Conservation (phyloP, 1,140 invertebrate genomes). For the Medauroidea extradentata region DNA sequence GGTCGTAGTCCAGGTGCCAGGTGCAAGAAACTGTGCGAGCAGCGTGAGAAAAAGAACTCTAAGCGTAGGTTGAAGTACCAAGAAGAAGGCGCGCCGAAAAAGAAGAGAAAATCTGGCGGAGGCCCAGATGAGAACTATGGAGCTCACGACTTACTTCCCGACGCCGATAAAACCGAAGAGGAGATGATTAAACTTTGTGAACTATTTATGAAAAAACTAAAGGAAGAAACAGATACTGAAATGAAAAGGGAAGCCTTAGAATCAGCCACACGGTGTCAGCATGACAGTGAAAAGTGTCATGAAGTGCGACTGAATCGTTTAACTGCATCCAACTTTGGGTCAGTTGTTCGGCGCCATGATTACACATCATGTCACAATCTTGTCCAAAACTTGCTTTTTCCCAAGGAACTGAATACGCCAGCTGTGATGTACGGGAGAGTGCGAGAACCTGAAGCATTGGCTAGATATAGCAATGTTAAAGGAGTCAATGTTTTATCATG, state of each 20-base stretch:
- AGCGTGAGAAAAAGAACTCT: no score
- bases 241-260: not conserved
- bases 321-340: not conserved
- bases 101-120: no score
- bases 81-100: no score
- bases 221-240: no score
- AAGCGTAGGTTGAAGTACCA: no score
- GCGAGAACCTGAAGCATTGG: not conserved
- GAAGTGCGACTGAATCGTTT: not conserved
- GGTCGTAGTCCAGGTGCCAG: not conserved
- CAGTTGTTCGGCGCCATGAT: not conserved
- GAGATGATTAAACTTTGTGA: no score
- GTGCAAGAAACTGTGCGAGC: no score
- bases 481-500: not conserved
- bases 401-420: not conserved
- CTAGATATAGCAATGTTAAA: not conserved
- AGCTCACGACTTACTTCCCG: no score
- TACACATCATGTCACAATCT: not conserved
- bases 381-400: not conserved
- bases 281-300: not conserved
- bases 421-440: conserved; percentile 1
- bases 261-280: not conserved
- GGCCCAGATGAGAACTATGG: no score
- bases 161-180: no score
- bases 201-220: no score